Percentiles rank a stretch among this genome's conserved stretches.
phyloP scores from a whole-genome alignment of 2,797 vertebrate genomes.

The Arnoldichthys spilopterus region DNA sequence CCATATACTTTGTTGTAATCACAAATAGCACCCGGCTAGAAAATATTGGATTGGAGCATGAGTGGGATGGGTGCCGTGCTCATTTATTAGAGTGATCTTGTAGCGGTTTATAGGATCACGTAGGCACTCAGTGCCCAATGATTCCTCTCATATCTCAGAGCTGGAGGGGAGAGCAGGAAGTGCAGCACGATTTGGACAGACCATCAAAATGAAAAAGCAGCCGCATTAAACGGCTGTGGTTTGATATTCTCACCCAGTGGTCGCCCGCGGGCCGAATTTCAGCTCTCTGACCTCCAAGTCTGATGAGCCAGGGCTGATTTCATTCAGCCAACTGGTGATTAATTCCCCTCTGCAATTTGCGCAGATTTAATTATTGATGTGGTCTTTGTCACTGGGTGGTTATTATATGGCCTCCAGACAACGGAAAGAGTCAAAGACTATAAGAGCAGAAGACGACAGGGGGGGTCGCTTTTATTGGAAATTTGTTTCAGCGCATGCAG shows the following conservation, averaged over 20 bases:
- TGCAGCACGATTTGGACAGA: slow-evolving; percentile 9
- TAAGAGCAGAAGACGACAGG: slow-evolving; percentile 4
- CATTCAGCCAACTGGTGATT: slow-evolving; percentile 70
- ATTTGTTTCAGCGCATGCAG: slow-evolving; percentile 5
- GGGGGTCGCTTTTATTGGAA: background rate
- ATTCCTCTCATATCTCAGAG: slow-evolving; percentile 24
- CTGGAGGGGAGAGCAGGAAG: slow-evolving; percentile 9
- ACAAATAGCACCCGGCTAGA: slow-evolving; percentile 36
- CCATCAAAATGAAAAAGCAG: slow-evolving; percentile 42
- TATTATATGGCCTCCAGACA: slow-evolving; percentile 63
- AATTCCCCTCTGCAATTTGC: slow-evolving; percentile 67
- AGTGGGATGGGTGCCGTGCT: slow-evolving; percentile 27
- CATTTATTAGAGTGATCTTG: slow-evolving; percentile 45
- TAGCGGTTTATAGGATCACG: slow-evolving; percentile 29
- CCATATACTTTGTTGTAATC: slow-evolving; percentile 35
- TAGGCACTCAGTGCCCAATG: slow-evolving; percentile 1
- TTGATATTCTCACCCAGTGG: slow-evolving; percentile 55
- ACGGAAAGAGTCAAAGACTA: slow-evolving; percentile 16
- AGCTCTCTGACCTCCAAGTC: slow-evolving; percentile 53
- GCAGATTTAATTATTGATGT: slow-evolving; percentile 78
- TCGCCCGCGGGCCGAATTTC: slow-evolving; percentile 56
- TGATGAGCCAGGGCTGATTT: slow-evolving; percentile 70
- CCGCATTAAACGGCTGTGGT: slow-evolving; percentile 48
- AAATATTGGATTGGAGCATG: slow-evolving; percentile 27
- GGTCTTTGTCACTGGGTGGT: slow-evolving; percentile 64